Percentiles rank a stretch among this genome's conserved stretches.
These are phyloP conservation scores for Drepanosiphum platanoidis DNA, from an alignment of 2,888 invertebrate species.

Conservation along the genomic window DNA sequence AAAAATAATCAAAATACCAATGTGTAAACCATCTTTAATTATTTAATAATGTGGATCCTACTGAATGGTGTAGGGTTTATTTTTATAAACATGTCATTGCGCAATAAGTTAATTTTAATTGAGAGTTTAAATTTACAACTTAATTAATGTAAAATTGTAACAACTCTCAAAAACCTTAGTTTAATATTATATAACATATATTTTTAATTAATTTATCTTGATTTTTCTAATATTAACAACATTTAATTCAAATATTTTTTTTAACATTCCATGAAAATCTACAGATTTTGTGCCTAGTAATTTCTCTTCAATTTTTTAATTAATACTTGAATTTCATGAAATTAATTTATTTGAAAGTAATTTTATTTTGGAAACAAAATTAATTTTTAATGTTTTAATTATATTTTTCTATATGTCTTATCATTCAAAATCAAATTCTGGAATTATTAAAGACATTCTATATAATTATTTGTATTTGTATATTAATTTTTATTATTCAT, in stretches of 20 bases:
- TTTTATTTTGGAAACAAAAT: neutral
- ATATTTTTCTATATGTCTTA: too few relatives aligned
- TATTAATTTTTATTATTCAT: neutral
- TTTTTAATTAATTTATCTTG: neutral
- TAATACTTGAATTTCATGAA: neutral
- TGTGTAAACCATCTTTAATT: neutral
- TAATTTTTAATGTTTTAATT: neutral
- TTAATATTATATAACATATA: too few relatives aligned
- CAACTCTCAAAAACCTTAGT: neutral
- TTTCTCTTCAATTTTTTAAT: neutral
- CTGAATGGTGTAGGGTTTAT: slow-evolving; percentile 52
- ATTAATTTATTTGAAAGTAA: neutral
- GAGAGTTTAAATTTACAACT: neutral
- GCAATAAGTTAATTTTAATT: slow-evolving; percentile 4
- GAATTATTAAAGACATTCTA: neutral
- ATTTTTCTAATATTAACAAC: neutral
- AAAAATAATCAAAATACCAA: neutral
- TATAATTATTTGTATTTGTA: neutral
- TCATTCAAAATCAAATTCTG: neutral
- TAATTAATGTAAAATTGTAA: neutral
- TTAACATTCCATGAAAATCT: neutral
- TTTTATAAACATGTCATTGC: slow-evolving; percentile 32
- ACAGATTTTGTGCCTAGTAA: neutral
- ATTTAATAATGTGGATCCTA: slow-evolving; percentile 33
- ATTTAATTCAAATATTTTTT: neutral